These are phyloP conservation scores for Danio tinwini DNA, from an alignment of 2,797 vertebrate species.

Conservation along the genomic window DNA sequence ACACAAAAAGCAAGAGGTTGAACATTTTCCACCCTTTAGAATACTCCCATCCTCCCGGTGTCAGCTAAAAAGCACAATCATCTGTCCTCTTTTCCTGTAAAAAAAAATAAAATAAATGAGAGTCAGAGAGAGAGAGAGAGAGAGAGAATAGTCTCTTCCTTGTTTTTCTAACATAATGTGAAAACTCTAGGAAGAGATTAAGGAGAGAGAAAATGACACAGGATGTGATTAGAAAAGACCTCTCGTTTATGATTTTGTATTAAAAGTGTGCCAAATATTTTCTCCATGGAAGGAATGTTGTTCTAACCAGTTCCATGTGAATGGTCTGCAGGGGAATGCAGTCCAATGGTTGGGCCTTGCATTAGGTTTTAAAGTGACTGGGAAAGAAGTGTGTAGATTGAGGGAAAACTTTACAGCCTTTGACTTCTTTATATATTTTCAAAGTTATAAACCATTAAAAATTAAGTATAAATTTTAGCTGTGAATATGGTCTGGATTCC, in stretches of 20 bases:
- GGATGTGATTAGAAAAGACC: constrained; percentile 81
- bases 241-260: constrained; percentile 82
- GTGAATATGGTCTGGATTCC: not conserved
- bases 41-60: constrained; percentile 53
- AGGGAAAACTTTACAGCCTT: constrained; percentile 62
- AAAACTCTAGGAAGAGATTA: constrained; percentile 72
- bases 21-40: constrained; percentile 64
- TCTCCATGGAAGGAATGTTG: constrained; percentile 84
- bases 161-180: constrained; percentile 56
- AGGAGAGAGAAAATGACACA: constrained; percentile 74
- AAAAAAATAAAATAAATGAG: not conserved
- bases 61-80: constrained; percentile 52
- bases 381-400: constrained; percentile 69
- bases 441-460: constrained; percentile 48
- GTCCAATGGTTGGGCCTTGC: constrained; percentile 71
- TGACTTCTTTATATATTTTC: constrained; percentile 41
- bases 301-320: constrained; percentile 86
- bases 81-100: constrained; percentile 25
- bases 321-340: constrained; percentile 78
- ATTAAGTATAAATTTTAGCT: no score
- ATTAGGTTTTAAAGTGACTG: constrained; percentile 73
- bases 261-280: constrained; percentile 82
- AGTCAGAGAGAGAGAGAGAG: not conserved
- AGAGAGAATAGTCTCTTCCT: constrained; percentile 30
- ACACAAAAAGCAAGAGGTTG: constrained; percentile 49